A percentile compares a stretch with the other conserved stretches of the same genome.
Conservation (phyloP, 2,113 vertebrate genomes). For the Nycticebus coucang region DNA sequence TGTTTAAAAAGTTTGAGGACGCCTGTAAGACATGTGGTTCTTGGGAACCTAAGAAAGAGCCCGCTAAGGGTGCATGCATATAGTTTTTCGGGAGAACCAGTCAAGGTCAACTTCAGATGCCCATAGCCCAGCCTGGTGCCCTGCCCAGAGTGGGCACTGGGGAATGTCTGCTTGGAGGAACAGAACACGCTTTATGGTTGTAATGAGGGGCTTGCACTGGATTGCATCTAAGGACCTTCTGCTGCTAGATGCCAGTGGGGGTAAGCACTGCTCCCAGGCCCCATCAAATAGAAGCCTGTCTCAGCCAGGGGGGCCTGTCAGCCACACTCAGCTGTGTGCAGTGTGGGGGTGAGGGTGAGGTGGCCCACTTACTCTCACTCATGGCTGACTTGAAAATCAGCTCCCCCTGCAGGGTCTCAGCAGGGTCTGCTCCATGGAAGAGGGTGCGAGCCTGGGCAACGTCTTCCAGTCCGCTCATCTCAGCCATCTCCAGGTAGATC, state of each 20-base stretch:
- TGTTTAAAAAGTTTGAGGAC: too few relatives aligned
- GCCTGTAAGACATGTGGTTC: neutral
- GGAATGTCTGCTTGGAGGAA: neutral
- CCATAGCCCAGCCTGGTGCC: neutral
- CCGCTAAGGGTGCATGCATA: too few relatives aligned
- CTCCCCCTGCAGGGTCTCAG: slow-evolving; percentile 93
- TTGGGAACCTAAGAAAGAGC: neutral
- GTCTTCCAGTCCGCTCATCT: slow-evolving; percentile 88
- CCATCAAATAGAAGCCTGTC: rapidly evolving
- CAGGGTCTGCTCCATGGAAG: slow-evolving; percentile 87
- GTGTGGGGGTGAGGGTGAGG: neutral
- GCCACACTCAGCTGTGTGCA: neutral
- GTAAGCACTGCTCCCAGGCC: rapidly evolving
- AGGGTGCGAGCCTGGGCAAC: slow-evolving; percentile 80
- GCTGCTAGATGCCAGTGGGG: neutral
- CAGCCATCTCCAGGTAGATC: slow-evolving; percentile 92
- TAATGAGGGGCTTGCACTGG: rapidly evolving
- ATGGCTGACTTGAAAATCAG: slow-evolving; percentile 90
- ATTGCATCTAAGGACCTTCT: neutral
- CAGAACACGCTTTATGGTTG: neutral
- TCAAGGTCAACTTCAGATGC: neutral
- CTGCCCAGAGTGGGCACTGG: rapidly evolving
- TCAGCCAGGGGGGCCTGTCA: rapidly evolving
- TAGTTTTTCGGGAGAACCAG: neutral
- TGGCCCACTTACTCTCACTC: slow-evolving; percentile 88